Evolutionary conservation across 2,797 vertebrate genomes (phyloP).

Genomic region (Vultur gryphus): DNA sequence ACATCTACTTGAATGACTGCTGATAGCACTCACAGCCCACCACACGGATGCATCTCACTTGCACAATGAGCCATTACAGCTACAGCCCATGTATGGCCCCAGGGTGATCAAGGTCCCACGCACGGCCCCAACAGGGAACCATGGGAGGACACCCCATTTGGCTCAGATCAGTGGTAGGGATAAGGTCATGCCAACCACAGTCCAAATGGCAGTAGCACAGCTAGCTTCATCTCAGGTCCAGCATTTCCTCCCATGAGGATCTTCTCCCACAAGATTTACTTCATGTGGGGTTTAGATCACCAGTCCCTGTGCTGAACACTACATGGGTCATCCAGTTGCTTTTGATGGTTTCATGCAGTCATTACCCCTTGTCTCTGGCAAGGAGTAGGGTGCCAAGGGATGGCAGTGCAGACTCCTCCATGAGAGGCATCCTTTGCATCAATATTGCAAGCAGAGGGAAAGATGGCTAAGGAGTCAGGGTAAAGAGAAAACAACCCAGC

Average conservation of each 20-base stretch:
- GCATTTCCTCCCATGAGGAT: neutral
- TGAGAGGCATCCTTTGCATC: neutral
- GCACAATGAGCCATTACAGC: neutral
- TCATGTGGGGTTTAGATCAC: neutral
- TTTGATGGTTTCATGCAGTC: neutral
- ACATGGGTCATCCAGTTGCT: neutral
- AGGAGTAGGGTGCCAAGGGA: neutral
- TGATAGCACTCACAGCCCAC: neutral
- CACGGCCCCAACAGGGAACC: neutral
- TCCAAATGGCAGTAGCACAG: neutral
- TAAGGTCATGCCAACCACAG: neutral
- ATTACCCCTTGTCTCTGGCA: neutral
- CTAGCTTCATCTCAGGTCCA: neutral
- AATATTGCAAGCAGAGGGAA: neutral
- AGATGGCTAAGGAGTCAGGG: neutral
- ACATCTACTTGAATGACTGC: neutral
- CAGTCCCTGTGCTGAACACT: neutral
- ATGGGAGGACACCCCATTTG: accelerated
- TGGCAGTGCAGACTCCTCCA: accelerated
- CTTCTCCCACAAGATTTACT: neutral
- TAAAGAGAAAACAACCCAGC: neutral
- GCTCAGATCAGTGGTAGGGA: neutral
- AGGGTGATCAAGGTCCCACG: accelerated
- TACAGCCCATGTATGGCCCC: neutral
- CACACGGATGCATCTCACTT: neutral